A percentile compares a stretch with the other conserved stretches of the same genome.
Evolutionary conservation across 2,113 vertebrate genomes (phyloP).

Genomic region (Acanthisitta chloris): DNA sequence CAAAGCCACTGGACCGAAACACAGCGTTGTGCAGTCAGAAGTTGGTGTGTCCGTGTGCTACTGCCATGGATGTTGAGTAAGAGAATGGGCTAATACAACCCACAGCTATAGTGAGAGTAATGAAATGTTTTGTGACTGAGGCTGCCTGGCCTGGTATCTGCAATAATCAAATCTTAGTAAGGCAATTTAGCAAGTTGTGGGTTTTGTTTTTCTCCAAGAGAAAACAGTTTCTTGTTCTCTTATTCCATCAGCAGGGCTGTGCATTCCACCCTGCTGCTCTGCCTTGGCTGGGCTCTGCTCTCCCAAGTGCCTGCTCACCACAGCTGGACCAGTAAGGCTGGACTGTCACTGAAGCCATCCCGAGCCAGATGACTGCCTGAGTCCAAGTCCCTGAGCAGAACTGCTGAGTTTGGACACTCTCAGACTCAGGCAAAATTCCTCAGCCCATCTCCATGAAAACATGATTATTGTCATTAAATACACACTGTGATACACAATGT

Average conservation of each 20-base stretch:
- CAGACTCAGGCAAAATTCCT: neutral
- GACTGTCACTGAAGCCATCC: neutral
- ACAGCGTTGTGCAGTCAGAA: accelerated
- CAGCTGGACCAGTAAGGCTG: neutral
- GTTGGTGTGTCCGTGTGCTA: accelerated
- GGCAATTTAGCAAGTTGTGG: neutral
- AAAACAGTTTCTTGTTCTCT: neutral
- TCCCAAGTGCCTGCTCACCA: neutral
- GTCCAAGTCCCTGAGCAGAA: neutral
- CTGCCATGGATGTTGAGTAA: accelerated
- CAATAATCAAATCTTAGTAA: neutral
- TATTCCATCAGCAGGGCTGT: neutral
- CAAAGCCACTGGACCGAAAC: neutral
- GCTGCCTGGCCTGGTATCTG: neutral
- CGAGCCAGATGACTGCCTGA: accelerated
- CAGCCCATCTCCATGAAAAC: neutral
- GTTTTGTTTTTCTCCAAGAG: neutral
- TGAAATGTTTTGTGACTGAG: neutral
- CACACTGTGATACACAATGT: neutral
- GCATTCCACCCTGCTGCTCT: neutral
- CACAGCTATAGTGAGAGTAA: neutral
- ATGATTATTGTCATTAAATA: neutral
- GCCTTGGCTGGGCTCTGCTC: neutral
- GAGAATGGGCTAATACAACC: neutral
- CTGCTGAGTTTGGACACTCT: neutral